Percentiles rank a stretch among this genome's conserved stretches.
These are phyloP conservation scores for Hololepta plana DNA, from an alignment of 2,888 invertebrate species.

Conservation along the genomic window DNA sequence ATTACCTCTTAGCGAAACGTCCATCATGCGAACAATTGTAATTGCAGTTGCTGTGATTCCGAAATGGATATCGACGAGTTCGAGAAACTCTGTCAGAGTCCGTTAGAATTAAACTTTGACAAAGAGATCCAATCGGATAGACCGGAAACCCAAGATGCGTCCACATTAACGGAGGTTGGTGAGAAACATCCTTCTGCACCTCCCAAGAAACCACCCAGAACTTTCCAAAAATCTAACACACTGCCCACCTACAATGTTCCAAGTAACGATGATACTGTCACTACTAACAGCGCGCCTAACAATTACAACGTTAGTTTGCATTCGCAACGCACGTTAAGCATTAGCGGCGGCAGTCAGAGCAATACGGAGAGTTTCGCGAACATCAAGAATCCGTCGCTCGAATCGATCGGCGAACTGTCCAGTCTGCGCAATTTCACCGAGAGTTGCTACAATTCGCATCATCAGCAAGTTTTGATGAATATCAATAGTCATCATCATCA, in stretches of 20 bases:
- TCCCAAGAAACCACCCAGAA: constrained; percentile 29
- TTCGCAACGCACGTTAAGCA: constrained; percentile 24
- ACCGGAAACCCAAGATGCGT: constrained; percentile 32
- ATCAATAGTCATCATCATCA: no score
- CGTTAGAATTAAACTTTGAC: constrained; percentile 27
- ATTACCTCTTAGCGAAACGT: no score
- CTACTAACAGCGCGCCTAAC: constrained; percentile 3
- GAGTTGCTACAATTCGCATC: constrained; percentile 24
- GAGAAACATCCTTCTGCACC: constrained; percentile 18
- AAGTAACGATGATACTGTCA: no score
- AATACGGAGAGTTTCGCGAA: constrained; percentile 23
- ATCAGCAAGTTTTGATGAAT: constrained; percentile 18
- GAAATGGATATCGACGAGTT: constrained; percentile 71
- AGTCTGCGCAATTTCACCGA: constrained; percentile 20
- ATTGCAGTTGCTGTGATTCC: constrained; percentile 53
- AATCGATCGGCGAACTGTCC: constrained; percentile 24
- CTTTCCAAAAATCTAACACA: constrained; percentile 18
- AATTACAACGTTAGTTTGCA: no score
- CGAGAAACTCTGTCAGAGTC: constrained; percentile 54
- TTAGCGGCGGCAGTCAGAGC: constrained; percentile 19
- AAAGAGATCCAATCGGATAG: constrained; percentile 28
- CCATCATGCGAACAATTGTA: background rate
- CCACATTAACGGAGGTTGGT: constrained; percentile 41
- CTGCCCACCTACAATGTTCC: no score
- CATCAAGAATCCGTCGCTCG: constrained; percentile 24